Conservation (phyloP, 1,140 invertebrate genomes). For the Hesperophylax magnus region DNA sequence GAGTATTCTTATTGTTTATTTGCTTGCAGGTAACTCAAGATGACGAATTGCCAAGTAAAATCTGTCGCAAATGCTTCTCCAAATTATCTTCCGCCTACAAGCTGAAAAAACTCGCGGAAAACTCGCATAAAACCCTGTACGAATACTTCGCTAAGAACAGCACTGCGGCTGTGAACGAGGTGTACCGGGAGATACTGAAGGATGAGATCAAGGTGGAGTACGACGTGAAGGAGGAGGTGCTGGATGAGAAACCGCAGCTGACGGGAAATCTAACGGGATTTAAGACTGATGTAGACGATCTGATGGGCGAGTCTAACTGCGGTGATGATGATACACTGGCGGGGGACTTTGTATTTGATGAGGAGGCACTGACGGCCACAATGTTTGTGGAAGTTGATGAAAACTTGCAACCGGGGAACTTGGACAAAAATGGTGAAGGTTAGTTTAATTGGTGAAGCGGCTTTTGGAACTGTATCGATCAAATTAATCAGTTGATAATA, state of each 20-base stretch:
- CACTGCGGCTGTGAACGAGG: too few species aligned
- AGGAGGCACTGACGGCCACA: background rate
- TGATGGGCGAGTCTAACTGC: too few species aligned
- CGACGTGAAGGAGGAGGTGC: background rate
- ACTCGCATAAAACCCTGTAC: conserved; percentile 1
- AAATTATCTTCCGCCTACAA: conserved; percentile 32
- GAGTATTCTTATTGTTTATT: background rate
- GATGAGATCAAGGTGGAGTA: conserved; percentile 12
- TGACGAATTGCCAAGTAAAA: conserved; percentile 15
- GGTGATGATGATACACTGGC: background rate
- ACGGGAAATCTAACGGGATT: too few species aligned
- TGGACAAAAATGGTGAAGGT: background rate
- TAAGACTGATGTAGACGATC: too few species aligned
- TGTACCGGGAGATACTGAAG: background rate
- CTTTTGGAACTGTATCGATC: too few species aligned
- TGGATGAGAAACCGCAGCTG: background rate
- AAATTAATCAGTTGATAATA: too few species aligned
- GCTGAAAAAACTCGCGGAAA: background rate
- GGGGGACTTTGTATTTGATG: background rate
- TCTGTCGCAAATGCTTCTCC: conserved; percentile 25
- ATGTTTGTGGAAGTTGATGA: background rate
- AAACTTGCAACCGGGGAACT: background rate
- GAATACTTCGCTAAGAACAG: background rate
- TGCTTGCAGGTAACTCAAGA: background rate
- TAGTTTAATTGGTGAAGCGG: background rate